phyloP scores from a whole-genome alignment of 1,140 invertebrate genomes.

The Anagrus nilaparvatae region DNA sequence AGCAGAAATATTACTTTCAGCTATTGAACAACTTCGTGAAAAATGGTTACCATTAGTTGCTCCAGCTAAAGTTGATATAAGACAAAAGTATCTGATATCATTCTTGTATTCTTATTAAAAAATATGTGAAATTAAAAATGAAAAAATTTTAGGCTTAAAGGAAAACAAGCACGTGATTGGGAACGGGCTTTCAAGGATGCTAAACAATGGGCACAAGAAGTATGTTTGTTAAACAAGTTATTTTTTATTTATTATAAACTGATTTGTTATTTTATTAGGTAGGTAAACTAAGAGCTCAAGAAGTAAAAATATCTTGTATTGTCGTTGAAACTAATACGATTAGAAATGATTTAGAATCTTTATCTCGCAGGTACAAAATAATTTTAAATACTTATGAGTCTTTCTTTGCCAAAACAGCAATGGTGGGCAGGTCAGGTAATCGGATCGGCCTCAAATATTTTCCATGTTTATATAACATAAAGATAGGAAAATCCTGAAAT shows the following conservation, averaged over 20 bases:
- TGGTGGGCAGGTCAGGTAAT: too few relatives aligned
- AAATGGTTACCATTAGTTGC: constrained; percentile 36
- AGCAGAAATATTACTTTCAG: constrained; percentile 30
- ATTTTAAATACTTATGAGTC: too few relatives aligned
- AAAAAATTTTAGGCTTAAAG: constrained; percentile 28
- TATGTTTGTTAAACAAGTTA: constrained; percentile 10
- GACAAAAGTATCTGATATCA: constrained; percentile 23
- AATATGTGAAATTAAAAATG: neutral
- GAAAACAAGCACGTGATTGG: constrained; percentile 35
- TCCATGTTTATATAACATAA: too few relatives aligned
- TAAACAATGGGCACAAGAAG: constrained; percentile 40
- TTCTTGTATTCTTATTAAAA: neutral
- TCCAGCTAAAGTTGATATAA: constrained; percentile 30
- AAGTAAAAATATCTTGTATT: constrained; percentile 41
- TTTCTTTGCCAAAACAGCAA: too few relatives aligned
- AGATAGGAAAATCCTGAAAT: too few relatives aligned
- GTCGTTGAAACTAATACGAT: constrained; percentile 57
- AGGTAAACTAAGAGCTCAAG: constrained; percentile 33
- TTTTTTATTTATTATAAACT: neutral
- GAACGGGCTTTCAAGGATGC: constrained; percentile 39
- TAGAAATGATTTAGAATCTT: constrained; percentile 80
- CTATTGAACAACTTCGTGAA: constrained; percentile 28
- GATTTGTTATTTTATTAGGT: constrained; percentile 39
- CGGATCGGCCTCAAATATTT: too few relatives aligned
- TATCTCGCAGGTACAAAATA: constrained; percentile 53